A percentile compares a stretch with the other conserved stretches of the same genome.
These are phyloP conservation scores for Cacajao melanocephalus DNA, from an alignment of 2,797 vertebrate species.

Conservation along the genomic window DNA sequence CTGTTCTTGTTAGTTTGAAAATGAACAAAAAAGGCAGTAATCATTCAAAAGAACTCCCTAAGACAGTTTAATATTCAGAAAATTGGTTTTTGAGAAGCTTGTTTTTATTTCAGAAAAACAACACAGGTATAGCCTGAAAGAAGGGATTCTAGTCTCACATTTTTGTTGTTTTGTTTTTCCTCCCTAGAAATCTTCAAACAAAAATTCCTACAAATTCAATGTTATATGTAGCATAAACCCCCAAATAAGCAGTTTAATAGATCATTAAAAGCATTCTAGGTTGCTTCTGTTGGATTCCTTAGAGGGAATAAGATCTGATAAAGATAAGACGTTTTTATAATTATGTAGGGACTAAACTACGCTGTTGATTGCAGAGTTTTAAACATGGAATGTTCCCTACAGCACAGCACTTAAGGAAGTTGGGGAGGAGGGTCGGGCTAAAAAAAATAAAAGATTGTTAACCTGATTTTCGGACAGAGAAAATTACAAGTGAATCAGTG, in stretches of 20 bases:
- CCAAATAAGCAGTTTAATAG: slow-evolving; percentile 4
- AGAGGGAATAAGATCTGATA: slow-evolving; percentile 68
- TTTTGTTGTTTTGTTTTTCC: slow-evolving; percentile 31
- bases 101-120: background rate
- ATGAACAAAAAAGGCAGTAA: background rate
- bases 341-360: slow-evolving; percentile 57
- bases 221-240: slow-evolving; percentile 42
- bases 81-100: background rate
- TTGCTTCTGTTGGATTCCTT: slow-evolving; percentile 63
- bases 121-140: background rate
- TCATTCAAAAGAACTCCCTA: background rate
- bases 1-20: background rate
- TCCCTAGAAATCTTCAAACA: slow-evolving; percentile 42
- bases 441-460: slow-evolving; percentile 61
- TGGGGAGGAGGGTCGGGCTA: background rate
- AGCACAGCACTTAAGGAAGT: background rate
- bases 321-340: slow-evolving; percentile 75
- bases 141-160: background rate
- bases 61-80: slow-evolving; percentile 5
- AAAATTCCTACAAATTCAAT: slow-evolving; percentile 55
- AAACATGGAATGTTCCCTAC: background rate
- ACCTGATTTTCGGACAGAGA: background rate
- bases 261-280: slow-evolving; percentile 69
- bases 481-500: background rate
- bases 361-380: slow-evolving; percentile 37